These are phyloP conservation scores for Leucophenga montana DNA, from an alignment of 2,888 invertebrate species.

Conservation along the genomic window DNA sequence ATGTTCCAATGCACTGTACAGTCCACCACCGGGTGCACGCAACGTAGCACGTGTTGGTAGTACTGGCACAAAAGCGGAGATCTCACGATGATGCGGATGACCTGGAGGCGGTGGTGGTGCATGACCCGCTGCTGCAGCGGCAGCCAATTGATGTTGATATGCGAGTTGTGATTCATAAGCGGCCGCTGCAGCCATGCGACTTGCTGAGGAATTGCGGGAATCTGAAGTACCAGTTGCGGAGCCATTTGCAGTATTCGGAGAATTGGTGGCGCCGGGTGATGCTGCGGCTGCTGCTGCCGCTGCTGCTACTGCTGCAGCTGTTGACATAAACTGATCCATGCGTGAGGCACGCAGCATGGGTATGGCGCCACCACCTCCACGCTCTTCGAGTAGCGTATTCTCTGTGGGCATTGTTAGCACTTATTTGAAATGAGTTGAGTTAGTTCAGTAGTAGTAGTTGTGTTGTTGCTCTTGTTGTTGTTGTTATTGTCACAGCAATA, in stretches of 20 bases:
- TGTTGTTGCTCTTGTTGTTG: neutral
- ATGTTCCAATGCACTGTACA: conserved; percentile 80
- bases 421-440: neutral
- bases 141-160: conserved; percentile 79
- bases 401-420: conserved; percentile 67
- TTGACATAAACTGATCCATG: conserved; percentile 78
- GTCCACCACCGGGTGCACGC: conserved; percentile 76
- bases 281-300: conserved; percentile 50
- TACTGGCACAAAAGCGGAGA: conserved; percentile 90
- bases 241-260: conserved; percentile 46
- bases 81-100: conserved; percentile 79
- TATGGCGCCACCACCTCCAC: conserved; percentile 61
- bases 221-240: conserved; percentile 41
- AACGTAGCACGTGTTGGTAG: conserved; percentile 84
- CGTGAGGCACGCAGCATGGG: conserved; percentile 73
- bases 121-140: conserved; percentile 52
- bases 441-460: neutral
- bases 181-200: conserved; percentile 67
- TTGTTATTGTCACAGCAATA: conserved; percentile 1
- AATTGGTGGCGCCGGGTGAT: conserved; percentile 72
- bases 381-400: conserved; percentile 59
- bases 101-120: conserved; percentile 50
- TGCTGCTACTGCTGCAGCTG: conserved; percentile 66
- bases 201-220: conserved; percentile 68
- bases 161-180: conserved; percentile 79